Evolutionary conservation across 2,888 invertebrate species (phyloP), one percentile per base, ranked within the genome.

Genomic region (Allophyes oxyacanthae): DNA sequence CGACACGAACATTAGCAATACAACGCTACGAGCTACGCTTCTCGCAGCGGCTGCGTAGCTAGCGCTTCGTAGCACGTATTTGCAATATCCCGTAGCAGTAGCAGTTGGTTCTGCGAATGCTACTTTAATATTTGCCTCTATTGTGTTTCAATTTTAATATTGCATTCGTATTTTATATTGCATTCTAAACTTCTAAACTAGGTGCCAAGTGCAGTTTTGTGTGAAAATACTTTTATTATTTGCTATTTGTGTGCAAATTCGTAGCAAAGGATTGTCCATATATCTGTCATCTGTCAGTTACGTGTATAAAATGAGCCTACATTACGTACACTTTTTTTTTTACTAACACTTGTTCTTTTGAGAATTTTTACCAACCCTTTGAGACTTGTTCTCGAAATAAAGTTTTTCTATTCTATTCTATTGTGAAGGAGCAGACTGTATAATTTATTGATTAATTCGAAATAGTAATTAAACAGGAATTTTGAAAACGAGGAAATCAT

Each of bases 61-160:
- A 74, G 65, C 74, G 62, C 72, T 20, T 73, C 62, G 75, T 58
- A 73, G 65, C 75, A 75, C 76, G 75, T 75, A 75, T 69, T 64
- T 53, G 74, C 75, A 71, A 77, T 77, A 77, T 77, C 72, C 53
- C 72, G 64, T 60, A 63, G 72, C 67, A 63, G 64, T 49, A 66
- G 67, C 75, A 76, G 64, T 60, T 69, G 68, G 61, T 46, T 55
- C 45, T 55, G 37, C 61, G 59, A 59, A 65, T 69, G 59, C 57
- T 64, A 60, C 67, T 75, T 64, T 70, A 58, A 73, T 64, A 76
- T 66, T 69, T 65, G 66, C 49, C 66, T 58, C 72, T 60, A 72
- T 76, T 76, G 75, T 74, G 62, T 63, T 76, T 61, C 70, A 75
- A 72, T 72, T 72, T 60, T 34, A 42, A 57, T 59, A 73, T 64